Conservation (phyloP, 2,113 vertebrate species). For the Daubentonia madagascariensis region DNA sequence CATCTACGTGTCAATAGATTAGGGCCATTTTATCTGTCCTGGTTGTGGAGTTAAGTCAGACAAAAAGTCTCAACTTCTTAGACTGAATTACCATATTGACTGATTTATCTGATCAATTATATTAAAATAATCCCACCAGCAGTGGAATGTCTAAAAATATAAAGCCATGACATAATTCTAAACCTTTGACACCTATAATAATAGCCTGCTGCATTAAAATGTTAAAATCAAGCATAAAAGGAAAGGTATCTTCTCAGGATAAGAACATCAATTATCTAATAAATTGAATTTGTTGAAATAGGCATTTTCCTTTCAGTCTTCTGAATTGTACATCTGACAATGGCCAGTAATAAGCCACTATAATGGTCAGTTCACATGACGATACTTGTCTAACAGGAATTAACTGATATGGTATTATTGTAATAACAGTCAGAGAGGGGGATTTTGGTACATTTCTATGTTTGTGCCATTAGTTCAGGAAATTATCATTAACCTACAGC, state of each 20-base stretch:
- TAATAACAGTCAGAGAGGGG: background rate
- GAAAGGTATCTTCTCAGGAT: background rate
- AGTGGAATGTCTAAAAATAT: background rate
- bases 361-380: background rate
- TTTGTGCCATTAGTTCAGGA: background rate
- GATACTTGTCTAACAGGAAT: background rate
- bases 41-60: background rate
- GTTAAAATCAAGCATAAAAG: background rate
- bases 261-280: background rate
- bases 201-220: background rate
- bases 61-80: background rate
- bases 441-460: background rate
- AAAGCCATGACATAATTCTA: background rate
- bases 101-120: background rate
- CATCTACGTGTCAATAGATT: background rate
- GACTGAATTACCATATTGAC: background rate
- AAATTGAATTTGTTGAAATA: background rate
- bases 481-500: background rate
- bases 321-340: background rate
- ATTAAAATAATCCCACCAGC: background rate
- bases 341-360: background rate
- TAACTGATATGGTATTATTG: background rate
- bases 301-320: background rate
- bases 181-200: background rate
- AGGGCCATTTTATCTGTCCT: background rate